These are phyloP conservation scores for Tarsius wallacei DNA, from an alignment of 2,797 vertebrate genomes.

Conservation along the genomic window DNA sequence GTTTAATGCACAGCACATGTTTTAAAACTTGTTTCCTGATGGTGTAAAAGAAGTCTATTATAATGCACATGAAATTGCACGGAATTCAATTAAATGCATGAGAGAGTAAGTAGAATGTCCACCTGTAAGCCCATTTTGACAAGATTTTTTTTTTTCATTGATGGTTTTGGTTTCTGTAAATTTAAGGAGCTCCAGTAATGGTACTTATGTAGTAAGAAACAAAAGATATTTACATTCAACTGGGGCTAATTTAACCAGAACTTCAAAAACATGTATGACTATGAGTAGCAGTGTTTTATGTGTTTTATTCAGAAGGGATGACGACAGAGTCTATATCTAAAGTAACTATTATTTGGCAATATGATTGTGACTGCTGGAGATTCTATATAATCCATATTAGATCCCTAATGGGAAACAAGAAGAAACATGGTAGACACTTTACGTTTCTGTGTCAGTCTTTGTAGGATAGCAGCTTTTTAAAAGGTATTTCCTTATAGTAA, in stretches of 20 bases:
- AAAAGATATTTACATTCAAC: conserved; percentile 75
- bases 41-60: conserved; percentile 87
- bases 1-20: conserved; percentile 87
- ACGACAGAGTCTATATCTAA: neutral
- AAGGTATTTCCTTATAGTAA: neutral
- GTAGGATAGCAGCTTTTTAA: neutral
- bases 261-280: conserved; percentile 13
- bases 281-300: neutral
- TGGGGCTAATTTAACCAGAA: conserved; percentile 54
- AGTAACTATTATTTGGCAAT: neutral
- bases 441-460: neutral
- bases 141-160: conserved; percentile 77
- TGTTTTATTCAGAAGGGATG: conserved; percentile 40
- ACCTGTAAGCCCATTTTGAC: conserved; percentile 86
- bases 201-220: conserved; percentile 65
- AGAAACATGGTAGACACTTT: neutral
- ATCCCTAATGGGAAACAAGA: neutral
- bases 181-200: conserved; percentile 77
- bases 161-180: conserved; percentile 77
- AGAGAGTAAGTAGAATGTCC: conserved; percentile 87
- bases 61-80: conserved; percentile 84
- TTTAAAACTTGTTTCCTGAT: conserved; percentile 88
- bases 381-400: neutral
- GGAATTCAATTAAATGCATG: conserved; percentile 86
- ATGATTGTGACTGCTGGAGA: neutral